phyloP scores from a whole-genome alignment of 2,888 invertebrate genomes.

The Megastigmus dorsalis region DNA sequence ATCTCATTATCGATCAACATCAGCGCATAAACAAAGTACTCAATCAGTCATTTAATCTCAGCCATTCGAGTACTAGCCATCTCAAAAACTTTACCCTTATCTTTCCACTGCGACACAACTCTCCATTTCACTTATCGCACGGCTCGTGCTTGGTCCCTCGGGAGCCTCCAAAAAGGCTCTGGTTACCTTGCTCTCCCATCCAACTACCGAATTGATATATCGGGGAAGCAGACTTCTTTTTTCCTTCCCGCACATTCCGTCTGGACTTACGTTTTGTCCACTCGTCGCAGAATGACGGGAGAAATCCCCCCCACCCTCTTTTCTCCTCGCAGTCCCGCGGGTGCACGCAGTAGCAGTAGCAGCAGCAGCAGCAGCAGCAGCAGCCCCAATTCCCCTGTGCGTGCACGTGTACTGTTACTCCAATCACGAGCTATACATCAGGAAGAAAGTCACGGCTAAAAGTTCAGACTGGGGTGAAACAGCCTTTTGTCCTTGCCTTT shows the following conservation, averaged over 20 bases:
- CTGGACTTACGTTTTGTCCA: too few species aligned
- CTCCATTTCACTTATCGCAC: slow-evolving; percentile 62
- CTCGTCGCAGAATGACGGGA: not conserved
- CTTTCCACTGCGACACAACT: slow-evolving; percentile 50
- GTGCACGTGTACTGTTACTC: slow-evolving; percentile 58
- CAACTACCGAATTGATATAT: slow-evolving; percentile 33
- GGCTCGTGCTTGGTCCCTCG: slow-evolving; percentile 2
- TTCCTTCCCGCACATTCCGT: too few species aligned
- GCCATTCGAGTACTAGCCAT: too few species aligned
- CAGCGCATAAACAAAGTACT: slow-evolving; percentile 19
- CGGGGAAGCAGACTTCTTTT: not conserved
- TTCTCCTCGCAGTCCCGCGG: slow-evolving; percentile 28
- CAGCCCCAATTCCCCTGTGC: not conserved
- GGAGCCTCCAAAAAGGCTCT: not conserved
- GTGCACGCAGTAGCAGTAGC: too few species aligned
- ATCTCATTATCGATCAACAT: too few species aligned
- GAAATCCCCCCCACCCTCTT: too few species aligned
- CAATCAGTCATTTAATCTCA: slow-evolving; percentile 43
- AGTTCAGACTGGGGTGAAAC: too few species aligned
- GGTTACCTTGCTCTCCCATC: not conserved
- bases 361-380: too few species aligned
- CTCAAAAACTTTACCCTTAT: too few species aligned
- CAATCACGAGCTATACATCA: slow-evolving; percentile 69
- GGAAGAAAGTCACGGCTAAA: slow-evolving; percentile 51
- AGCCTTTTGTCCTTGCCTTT: not conserved